Base-by-base conservation (phyloP, 2,113 vertebrate species). In the Rhinoderma darwinii region DNA sequence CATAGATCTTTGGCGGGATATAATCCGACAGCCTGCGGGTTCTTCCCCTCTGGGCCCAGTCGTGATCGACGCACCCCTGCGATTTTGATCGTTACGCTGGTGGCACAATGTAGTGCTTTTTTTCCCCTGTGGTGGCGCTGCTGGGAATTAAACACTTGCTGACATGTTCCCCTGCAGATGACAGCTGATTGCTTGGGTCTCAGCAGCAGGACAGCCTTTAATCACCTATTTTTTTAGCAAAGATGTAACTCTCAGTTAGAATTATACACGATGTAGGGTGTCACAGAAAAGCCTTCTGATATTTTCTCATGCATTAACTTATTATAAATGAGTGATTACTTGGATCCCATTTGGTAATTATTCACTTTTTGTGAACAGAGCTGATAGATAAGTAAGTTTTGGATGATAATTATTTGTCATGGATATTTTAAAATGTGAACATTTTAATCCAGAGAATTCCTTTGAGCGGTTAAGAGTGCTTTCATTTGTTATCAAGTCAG, bases 401-500 rank as follows among this genome's bases (percentile, higher is more conserved):
- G 39, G 18, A 81, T 3, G 35, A 61, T 61, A 81, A 81, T 81
- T 81, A 63, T 81, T 59, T 41, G 56, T 11, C 20, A 81, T 41
- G 11, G 54, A 41, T 59, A 61, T 81, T 39, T 81, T 81, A 27
- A 41, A 81, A 81, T 61, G 11, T 81, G 35, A 81, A 61, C 78
- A 70, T 63, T 81, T 63, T 41, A 81, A 81, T 37, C 30, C 56
- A n/a, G 51, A 59, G 10, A 39, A 14, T 43, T 61, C 50, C 25
- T 81, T 81, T 43, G 51, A 61, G 59, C 35, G 2, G 5, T 43
- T 81, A 25, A 81, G 43, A 30, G 35, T 81, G 37, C 78, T 81
- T 80, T 81, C 54, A 81, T 61, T 61, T 81, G 32, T 79, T 79
- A 77, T 51, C 47, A 35, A 50, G 51, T 59, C 51, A 80, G 5